These are phyloP conservation scores for Percopsis omiscomaycus DNA, from an alignment of 2,797 vertebrate species.

Conservation along the genomic window DNA sequence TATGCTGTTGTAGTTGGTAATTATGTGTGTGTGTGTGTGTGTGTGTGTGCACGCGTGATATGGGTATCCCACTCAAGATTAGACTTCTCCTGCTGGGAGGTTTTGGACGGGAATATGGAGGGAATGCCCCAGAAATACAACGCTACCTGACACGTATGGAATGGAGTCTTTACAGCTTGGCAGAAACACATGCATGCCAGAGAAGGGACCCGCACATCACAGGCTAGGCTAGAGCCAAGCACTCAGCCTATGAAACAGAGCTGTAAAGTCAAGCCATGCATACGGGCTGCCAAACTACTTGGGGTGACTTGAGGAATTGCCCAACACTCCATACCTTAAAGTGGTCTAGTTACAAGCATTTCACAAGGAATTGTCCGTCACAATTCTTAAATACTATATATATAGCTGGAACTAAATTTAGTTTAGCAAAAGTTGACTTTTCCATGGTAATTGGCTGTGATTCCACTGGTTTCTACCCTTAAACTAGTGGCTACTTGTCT, in stretches of 20 bases:
- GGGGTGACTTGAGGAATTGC: no score
- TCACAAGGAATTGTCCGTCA: no score
- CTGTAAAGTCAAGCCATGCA: slow-evolving; percentile 19
- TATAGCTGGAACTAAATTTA: no score
- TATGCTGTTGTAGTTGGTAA: slow-evolving; percentile 37
- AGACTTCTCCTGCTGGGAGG: slow-evolving; percentile 43
- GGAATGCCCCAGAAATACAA: slow-evolving; percentile 71
- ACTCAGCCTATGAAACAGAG: slow-evolving; percentile 52
- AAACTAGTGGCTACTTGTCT: no score
- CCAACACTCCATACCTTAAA: no score
- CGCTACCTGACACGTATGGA: slow-evolving; percentile 67
- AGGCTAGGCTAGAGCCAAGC: slow-evolving; percentile 42
- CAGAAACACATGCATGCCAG: slow-evolving; percentile 43
- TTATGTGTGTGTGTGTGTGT: slow-evolving; percentile 10
- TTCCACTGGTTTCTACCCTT: no score
- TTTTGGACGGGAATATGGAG: slow-evolving; percentile 27
- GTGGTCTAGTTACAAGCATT: no score
- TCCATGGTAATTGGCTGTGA: no score
- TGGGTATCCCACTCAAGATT: slow-evolving; percentile 65
- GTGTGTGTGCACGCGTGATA: slow-evolving; percentile 23
- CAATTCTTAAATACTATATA: no score
- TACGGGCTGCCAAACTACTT: neutral
- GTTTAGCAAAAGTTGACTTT: no score
- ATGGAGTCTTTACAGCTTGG: slow-evolving; percentile 49
- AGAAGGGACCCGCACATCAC: slow-evolving; percentile 49